A percentile compares a stretch with the other conserved stretches of the same genome.
Evolutionary conservation across 2,797 vertebrate genomes (phyloP).

Genomic region (Eulemur mongoz): DNA sequence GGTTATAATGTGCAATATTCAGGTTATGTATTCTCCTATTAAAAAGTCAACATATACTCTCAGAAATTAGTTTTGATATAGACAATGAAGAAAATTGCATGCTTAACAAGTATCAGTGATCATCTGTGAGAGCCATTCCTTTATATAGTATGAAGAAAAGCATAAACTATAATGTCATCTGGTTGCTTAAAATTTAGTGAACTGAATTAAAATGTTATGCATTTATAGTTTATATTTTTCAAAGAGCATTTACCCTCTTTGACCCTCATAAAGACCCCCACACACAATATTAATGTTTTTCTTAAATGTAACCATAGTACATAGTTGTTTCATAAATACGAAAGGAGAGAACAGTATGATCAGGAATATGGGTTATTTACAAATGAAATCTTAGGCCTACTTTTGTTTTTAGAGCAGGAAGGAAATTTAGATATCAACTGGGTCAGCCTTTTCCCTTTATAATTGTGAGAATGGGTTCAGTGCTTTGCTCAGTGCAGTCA

Average conservation of each 20-base stretch:
- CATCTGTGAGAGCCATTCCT: neutral
- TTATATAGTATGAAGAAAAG: neutral
- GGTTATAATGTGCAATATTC: neutral
- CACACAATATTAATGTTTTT: neutral
- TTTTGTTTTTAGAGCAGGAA: neutral
- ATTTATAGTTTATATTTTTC: neutral
- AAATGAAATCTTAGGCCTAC: neutral
- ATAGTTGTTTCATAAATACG: neutral
- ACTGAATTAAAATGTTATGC: neutral
- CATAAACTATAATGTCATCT: neutral
- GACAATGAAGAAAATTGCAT: neutral
- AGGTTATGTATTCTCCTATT: neutral
- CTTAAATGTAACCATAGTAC: neutral
- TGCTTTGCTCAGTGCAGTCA: neutral
- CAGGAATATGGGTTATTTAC: neutral
- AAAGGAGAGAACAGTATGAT: neutral
- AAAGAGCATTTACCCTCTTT: neutral
- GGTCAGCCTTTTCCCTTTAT: neutral
- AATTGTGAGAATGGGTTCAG: neutral
- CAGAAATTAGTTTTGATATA: neutral
- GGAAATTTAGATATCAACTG: neutral
- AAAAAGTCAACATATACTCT: neutral
- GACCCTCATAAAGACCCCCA: neutral
- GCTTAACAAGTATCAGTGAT: neutral
- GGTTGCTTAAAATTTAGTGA: neutral